A percentile compares a stretch with the other conserved stretches of the same genome.
phyloP scores from a whole-genome alignment of 2,888 invertebrate species.

The Colletes collaris region DNA sequence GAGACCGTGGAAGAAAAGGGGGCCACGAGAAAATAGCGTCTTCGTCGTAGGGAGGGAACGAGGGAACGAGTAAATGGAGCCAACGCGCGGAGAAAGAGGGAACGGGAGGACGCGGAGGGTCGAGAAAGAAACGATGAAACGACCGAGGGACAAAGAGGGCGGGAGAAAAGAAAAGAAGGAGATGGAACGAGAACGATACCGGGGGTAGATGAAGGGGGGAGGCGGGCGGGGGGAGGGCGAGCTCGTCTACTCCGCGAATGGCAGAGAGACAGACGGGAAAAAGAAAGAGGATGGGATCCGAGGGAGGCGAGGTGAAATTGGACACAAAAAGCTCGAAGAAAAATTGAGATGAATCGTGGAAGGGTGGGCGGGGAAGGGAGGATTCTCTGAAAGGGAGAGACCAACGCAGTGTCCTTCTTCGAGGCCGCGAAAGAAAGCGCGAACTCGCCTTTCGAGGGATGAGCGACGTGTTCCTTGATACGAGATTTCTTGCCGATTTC shows the following conservation, averaged over 20 bases:
- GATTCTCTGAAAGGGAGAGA: conserved; percentile 60
- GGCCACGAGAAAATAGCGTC: conserved; percentile 80
- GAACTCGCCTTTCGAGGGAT: conserved; percentile 60
- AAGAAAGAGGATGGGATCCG: conserved; percentile 79
- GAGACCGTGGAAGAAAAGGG: conserved; percentile 76
- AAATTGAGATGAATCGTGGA: conserved; percentile 79
- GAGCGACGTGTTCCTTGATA: conserved; percentile 50
- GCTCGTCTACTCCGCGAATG: conserved; percentile 70
- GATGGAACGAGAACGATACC: conserved; percentile 56
- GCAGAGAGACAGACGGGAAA: conserved; percentile 80
- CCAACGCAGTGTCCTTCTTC: conserved; percentile 65
- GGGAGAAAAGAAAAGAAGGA: conserved; percentile 74
- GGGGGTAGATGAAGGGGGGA: conserved; percentile 50
- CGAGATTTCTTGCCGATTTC: conserved; percentile 50
- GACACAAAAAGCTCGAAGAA: conserved; percentile 77
- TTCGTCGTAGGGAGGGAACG: conserved; percentile 81
- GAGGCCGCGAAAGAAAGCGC: conserved; percentile 67
- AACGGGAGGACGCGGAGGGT: conserved; percentile 68
- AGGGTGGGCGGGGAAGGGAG: conserved; percentile 64
- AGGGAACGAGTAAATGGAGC: conserved; percentile 69
- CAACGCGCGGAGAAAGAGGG: conserved; percentile 67
- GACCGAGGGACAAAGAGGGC: conserved; percentile 82
- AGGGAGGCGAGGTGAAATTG: conserved; percentile 72
- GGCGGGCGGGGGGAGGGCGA: conserved; percentile 20
- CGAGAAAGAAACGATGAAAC: conserved; percentile 71